Conservation (phyloP, 1,140 invertebrate species). For the Drosophila ironensis region DNA sequence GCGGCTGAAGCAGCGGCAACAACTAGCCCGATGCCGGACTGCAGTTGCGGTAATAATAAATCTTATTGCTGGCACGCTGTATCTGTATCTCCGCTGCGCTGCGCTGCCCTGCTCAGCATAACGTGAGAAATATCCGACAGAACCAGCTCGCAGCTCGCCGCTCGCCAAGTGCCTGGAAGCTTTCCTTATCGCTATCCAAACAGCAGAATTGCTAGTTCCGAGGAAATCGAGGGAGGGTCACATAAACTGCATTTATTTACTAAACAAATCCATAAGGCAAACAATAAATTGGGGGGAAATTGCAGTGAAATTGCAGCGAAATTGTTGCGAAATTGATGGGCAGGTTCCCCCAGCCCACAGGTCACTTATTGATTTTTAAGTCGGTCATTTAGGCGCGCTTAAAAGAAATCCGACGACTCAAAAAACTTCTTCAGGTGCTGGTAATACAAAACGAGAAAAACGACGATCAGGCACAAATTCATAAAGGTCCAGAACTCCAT, state of each 20-base stretch:
- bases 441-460: no score
- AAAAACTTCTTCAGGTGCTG: no score
- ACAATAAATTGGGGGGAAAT: background rate
- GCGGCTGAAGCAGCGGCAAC: background rate
- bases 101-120: constrained; percentile 5
- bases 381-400: no score
- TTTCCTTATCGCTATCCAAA: background rate
- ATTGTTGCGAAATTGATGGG: no score
- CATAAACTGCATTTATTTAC: background rate
- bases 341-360: no score
- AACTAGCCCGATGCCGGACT: constrained; percentile 33
- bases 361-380: background rate
- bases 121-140: constrained; percentile 7
- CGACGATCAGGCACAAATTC: no score
- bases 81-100: background rate
- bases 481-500: no score
- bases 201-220: background rate
- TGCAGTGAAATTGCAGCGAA: no score
- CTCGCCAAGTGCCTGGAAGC: background rate
- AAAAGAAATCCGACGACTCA: no score
- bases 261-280: background rate
- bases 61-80: constrained; percentile 25
- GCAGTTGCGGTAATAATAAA: constrained; percentile 56
- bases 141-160: background rate
- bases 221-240: background rate